Percentiles rank a stretch among this genome's conserved stretches.
Conservation (phyloP, 2,113 vertebrate genomes). For the Pimephales promelas region DNA sequence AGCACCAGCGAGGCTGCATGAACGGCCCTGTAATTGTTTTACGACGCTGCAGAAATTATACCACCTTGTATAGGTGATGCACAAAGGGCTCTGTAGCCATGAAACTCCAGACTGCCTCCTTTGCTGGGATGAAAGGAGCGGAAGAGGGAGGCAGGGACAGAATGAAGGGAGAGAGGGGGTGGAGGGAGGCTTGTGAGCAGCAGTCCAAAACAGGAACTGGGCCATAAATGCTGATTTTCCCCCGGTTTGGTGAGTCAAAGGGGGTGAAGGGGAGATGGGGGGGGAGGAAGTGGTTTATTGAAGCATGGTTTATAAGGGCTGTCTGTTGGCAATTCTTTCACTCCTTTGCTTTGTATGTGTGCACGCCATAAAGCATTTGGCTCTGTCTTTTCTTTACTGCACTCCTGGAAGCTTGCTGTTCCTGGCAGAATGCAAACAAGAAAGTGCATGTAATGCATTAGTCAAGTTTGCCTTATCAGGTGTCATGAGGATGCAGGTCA, state of each 20-base stretch:
- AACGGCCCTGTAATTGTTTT: slow-evolving; percentile 88
- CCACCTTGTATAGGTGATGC: slow-evolving; percentile 84
- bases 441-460: neutral
- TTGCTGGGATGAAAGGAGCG: slow-evolving; percentile 79
- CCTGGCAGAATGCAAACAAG: neutral
- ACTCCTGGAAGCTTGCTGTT: slow-evolving; percentile 1
- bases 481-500: neutral
- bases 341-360: slow-evolving; percentile 57
- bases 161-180: slow-evolving; percentile 65
- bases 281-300: slow-evolving; percentile 83
- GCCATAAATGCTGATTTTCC: slow-evolving; percentile 82
- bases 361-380: slow-evolving; percentile 68
- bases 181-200: slow-evolving; percentile 69
- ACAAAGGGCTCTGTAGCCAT: slow-evolving; percentile 78
- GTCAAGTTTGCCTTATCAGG: slow-evolving; percentile 22
- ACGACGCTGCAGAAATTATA: slow-evolving; percentile 83
- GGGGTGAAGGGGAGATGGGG: slow-evolving; percentile 71
- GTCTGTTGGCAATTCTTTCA: slow-evolving; percentile 72
- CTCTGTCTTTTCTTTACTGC: slow-evolving; percentile 40
- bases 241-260: slow-evolving; percentile 77
- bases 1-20: slow-evolving; percentile 82
- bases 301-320: slow-evolving; percentile 77
- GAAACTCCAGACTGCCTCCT: slow-evolving; percentile 84
- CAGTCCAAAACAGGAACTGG: slow-evolving; percentile 87
- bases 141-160: slow-evolving; percentile 68